Evolutionary conservation across 2,113 vertebrate genomes (phyloP).

Genomic region (Notothenia rossii): DNA sequence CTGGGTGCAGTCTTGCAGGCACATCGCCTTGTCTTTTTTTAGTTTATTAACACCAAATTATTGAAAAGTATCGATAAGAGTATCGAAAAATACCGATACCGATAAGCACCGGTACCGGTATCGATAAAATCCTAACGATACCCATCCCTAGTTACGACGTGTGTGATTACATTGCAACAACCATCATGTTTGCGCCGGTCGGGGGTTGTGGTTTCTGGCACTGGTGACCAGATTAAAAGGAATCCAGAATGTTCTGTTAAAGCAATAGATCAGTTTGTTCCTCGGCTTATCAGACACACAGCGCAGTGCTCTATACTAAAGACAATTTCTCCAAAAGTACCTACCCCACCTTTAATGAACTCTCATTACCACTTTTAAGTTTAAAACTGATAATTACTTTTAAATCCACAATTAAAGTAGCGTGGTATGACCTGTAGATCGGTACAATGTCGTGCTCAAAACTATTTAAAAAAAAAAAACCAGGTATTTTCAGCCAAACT

Average conservation of each 20-base stretch:
- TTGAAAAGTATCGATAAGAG: too few species aligned
- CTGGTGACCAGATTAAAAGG: not conserved
- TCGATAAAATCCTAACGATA: too few species aligned
- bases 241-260: not conserved
- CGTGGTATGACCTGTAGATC: not conserved
- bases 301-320: not conserved
- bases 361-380: not conserved
- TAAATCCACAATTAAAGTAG: not conserved
- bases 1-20: too few species aligned
- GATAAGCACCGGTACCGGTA: too few species aligned
- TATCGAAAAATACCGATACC: too few species aligned
- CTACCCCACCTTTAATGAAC: too few species aligned
- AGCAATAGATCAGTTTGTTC: not conserved
- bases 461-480: not conserved
- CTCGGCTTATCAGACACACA: not conserved
- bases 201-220: not conserved
- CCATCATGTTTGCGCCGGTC: not conserved
- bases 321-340: too few species aligned
- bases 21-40: too few species aligned
- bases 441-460: not conserved
- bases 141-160: not conserved
- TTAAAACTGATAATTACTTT: not conserved
- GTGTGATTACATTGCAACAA: not conserved
- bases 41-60: too few species aligned
- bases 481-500: not conserved